Evolutionary conservation across 2,888 invertebrate species (phyloP), one percentile per base, ranked within the genome.

Genomic region (Spialia ferax): DNA sequence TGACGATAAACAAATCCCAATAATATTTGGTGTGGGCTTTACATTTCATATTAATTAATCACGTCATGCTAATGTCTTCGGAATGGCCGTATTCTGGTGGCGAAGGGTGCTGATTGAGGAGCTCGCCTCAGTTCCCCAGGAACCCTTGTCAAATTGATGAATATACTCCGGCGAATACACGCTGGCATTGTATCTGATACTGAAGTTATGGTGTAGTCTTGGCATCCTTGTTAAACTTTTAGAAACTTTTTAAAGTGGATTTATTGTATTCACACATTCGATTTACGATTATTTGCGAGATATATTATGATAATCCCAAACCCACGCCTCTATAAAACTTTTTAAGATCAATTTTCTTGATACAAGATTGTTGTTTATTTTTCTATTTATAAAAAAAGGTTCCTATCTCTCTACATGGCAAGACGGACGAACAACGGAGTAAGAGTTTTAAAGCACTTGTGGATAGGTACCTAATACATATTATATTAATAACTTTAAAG

Each of bases 121-220:
- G 38, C 48, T 48, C 68, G 66, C 59, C 60, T 52, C 56, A 71
- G 60, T 26, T 63, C 32, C 59, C 22, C 15, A 54, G 54, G 5
- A 29, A 82, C 83, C 84, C 81, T 82, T 77, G 77, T 85, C 83
- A 84, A 74, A 73, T 79, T 84, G 79, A 2, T 82, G 78, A 79
- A 79, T 81, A 77, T 72, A 59, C 60, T 66, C 23, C 8, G 59
- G 38, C 42, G 42, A 57, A 42, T 38, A 38, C 32, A 63, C 52
- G 55, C 20, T 56, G 32, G 11, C 42, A 13, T 59, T 68, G 48
- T 38, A 29, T 52, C 20, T 32, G 63, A 26, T 54, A 42, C 38
- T 20, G 26, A 26, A 11, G 63, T 48, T 69, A 71, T 59, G 23
- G 29, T 54, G 60, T 60, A 59, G 48, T 35, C n/a, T 57, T 11